phyloP scores from a whole-genome alignment of 2,888 invertebrate species.

The Drosophila algonquin region DNA sequence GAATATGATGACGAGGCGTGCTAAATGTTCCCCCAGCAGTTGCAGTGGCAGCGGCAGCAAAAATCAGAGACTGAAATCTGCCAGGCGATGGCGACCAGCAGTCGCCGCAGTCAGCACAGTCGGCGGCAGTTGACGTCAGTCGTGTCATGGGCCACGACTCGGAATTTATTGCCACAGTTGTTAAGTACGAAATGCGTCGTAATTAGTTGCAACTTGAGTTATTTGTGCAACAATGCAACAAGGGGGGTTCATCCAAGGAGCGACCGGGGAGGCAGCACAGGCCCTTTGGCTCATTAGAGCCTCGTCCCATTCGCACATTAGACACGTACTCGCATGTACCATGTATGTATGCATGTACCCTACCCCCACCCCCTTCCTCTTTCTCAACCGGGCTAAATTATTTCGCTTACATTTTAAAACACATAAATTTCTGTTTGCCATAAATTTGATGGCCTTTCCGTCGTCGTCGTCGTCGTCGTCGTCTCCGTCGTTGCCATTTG shows the following conservation, averaged over 20 bases:
- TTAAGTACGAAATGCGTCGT: slow-evolving; percentile 77
- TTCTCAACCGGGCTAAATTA: slow-evolving; percentile 30
- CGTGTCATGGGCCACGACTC: slow-evolving; percentile 74
- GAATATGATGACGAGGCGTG: slow-evolving; percentile 79
- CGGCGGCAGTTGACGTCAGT: slow-evolving; percentile 48
- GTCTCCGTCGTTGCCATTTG: slow-evolving; percentile 44
- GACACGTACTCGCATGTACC: slow-evolving; percentile 60
- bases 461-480: slow-evolving; percentile 46
- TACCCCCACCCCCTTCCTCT: slow-evolving; percentile 34
- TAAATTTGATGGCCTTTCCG: slow-evolving; percentile 55
- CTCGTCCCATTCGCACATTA: slow-evolving; percentile 69
- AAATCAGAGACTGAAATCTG: slow-evolving; percentile 56
- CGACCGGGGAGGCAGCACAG: slow-evolving; percentile 4
- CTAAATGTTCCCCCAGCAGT: slow-evolving; percentile 59
- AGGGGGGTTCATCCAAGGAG: not conserved
- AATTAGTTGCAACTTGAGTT: slow-evolving; percentile 80
- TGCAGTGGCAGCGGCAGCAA: slow-evolving; percentile 5
- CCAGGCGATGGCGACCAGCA: slow-evolving; percentile 46
- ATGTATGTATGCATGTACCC: too few species aligned
- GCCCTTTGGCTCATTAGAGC: slow-evolving; percentile 57
- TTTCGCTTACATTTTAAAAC: slow-evolving; percentile 72
- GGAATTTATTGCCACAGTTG: slow-evolving; percentile 77
- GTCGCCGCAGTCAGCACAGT: slow-evolving; percentile 37
- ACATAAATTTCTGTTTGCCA: slow-evolving; percentile 68
- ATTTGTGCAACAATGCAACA: slow-evolving; percentile 76